Conservation (phyloP, 2,888 invertebrate species). For the Eristalis intricaria region DNA sequence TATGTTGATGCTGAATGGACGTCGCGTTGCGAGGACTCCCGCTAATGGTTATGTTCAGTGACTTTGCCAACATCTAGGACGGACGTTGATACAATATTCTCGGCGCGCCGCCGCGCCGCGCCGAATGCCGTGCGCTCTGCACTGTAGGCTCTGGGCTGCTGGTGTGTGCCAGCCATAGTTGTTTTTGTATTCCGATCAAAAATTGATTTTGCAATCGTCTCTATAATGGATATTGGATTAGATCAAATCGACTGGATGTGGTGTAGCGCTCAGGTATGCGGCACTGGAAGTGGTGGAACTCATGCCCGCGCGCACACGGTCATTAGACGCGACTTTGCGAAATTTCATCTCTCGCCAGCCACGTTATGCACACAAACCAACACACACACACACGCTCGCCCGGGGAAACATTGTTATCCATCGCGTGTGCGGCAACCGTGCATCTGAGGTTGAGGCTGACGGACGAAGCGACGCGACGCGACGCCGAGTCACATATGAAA, state of each 20-base stretch:
- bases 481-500: conserved; percentile 61
- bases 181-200: conserved; percentile 56
- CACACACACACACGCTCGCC: conserved; percentile 25
- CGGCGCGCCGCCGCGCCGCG: neutral
- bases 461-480: conserved; percentile 30
- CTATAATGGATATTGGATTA: conserved; percentile 73
- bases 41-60: conserved; percentile 72
- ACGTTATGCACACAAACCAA: neutral
- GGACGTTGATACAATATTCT: conserved; percentile 66
- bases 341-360: conserved; percentile 58
- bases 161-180: conserved; percentile 14
- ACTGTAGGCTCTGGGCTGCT: neutral
- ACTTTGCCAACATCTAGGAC: conserved; percentile 72
- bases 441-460: conserved; percentile 46
- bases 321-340: conserved; percentile 69
- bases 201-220: conserved; percentile 74
- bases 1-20: conserved; percentile 72
- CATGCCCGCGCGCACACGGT: conserved; percentile 50
- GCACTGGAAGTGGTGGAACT: conserved; percentile 33
- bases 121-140: neutral
- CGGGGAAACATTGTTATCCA: conserved; percentile 51
- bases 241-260: conserved; percentile 69
- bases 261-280: conserved; percentile 60
- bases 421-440: conserved; percentile 30
- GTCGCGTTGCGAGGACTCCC: conserved; percentile 72